phyloP scores from a whole-genome alignment of 2,888 invertebrate species.

The Rhopalosiphum nymphaeae region DNA sequence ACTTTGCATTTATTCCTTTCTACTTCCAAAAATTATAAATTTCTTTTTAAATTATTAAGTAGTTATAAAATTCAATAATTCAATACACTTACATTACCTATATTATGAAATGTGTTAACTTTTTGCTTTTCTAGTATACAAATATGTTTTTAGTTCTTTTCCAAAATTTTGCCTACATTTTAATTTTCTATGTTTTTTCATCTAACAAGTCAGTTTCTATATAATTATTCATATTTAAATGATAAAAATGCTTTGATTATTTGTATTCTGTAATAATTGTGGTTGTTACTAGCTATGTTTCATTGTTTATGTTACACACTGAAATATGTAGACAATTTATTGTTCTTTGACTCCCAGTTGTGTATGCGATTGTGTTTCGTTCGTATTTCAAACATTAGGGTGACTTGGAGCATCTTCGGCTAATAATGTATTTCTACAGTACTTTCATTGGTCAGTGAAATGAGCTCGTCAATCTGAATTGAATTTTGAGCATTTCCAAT shows the following conservation, averaged over 20 bases:
- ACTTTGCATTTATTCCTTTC: not conserved
- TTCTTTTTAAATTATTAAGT: not conserved
- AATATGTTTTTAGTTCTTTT: not conserved
- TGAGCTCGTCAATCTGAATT: no score
- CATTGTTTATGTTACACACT: no score
- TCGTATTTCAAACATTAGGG: no score
- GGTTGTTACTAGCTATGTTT: no score
- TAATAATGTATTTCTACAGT: no score
- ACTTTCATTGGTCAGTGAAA: no score
- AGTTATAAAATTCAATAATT: not conserved
- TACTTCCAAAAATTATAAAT: not conserved
- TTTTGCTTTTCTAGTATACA: not conserved
- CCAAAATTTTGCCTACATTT: not conserved
- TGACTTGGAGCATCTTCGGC: no score
- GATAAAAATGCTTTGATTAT: not conserved
- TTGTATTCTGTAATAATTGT: no score
- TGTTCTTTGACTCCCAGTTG: no score
- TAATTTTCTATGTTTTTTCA: not conserved
- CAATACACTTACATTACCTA: not conserved
- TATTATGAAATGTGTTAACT: not conserved
- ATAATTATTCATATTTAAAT: not conserved
- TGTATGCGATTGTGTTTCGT: no score
- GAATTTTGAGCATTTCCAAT: no score
- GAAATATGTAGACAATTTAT: no score
- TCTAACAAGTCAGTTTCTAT: not conserved